Evolutionary conservation across 2,113 vertebrate genomes (phyloP).

Genomic region (Laticauda laticaudata): DNA sequence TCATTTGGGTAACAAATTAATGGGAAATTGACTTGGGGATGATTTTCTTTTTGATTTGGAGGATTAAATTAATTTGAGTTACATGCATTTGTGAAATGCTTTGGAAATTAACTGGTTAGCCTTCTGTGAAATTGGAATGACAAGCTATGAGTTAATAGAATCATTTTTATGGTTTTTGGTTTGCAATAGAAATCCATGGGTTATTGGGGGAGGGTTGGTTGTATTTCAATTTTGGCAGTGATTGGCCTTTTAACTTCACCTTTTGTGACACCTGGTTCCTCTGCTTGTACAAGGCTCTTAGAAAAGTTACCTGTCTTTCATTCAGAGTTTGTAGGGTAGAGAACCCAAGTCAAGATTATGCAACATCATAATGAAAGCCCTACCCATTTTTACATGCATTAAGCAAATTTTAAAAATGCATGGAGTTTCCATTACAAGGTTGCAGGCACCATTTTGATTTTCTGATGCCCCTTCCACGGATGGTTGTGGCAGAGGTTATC

Average conservation of each 20-base stretch:
- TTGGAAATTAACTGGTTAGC: neutral
- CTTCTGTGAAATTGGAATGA: neutral
- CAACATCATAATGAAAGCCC: neutral
- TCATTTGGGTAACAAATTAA: neutral
- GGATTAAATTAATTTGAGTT: neutral
- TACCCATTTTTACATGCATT: neutral
- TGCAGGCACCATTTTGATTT: neutral
- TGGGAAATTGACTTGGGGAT: neutral
- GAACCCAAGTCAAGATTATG: neutral
- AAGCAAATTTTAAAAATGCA: neutral
- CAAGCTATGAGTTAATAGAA: neutral
- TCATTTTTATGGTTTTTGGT: neutral
- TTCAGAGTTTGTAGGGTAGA: neutral
- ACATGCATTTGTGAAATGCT: neutral
- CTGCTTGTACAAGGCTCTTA: neutral
- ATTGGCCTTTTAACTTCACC: neutral
- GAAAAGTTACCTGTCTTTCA: neutral
- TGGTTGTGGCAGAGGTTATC: neutral
- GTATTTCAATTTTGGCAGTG: neutral
- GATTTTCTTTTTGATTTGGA: neutral
- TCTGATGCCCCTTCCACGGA: neutral
- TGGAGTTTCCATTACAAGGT: neutral
- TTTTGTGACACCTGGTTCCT: neutral
- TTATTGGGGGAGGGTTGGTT: neutral
- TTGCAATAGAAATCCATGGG: neutral